phyloP scores from a whole-genome alignment of 92 coral and sea anemone genomes.

The Porites divaricata region DNA sequence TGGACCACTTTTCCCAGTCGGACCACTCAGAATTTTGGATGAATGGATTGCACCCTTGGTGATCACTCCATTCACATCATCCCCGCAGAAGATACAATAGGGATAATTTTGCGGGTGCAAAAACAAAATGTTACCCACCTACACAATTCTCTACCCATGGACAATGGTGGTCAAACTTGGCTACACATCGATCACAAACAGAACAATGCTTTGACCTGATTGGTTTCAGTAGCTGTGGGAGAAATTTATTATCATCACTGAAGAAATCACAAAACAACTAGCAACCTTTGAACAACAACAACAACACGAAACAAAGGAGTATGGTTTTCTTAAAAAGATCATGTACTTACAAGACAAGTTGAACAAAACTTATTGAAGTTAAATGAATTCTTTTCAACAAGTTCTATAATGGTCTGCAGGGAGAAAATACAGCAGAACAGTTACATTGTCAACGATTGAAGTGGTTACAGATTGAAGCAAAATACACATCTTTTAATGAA shows the following conservation, averaged over 20 bases:
- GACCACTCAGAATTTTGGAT: no score
- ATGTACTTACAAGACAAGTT: constrained; percentile 88
- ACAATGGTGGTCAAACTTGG: constrained; percentile 98
- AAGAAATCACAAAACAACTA: neutral
- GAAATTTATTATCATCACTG: neutral
- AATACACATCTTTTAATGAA: neutral
- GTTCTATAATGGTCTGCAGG: constrained; percentile 82
- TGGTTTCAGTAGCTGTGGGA: constrained; percentile 79
- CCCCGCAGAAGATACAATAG: neutral
- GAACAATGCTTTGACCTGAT: constrained; percentile 97
- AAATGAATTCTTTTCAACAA: constrained; percentile 84
- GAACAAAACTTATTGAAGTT: constrained; percentile 91
- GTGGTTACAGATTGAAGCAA: neutral
- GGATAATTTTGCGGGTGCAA: no score
- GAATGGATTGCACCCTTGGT: no score
- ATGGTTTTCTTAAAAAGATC: neutral
- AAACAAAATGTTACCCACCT: constrained; percentile 57
- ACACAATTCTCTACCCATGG: constrained; percentile 99
- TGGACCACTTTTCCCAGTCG: no score
- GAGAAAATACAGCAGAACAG: neutral
- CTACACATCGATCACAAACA: constrained; percentile 94
- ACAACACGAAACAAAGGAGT: neutral
- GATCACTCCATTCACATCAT: no score
- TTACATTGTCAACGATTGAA: neutral
- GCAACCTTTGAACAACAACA: neutral